Evolutionary conservation across 2,797 vertebrate species (phyloP).

Genomic region (Pagetopsis macropterus): DNA sequence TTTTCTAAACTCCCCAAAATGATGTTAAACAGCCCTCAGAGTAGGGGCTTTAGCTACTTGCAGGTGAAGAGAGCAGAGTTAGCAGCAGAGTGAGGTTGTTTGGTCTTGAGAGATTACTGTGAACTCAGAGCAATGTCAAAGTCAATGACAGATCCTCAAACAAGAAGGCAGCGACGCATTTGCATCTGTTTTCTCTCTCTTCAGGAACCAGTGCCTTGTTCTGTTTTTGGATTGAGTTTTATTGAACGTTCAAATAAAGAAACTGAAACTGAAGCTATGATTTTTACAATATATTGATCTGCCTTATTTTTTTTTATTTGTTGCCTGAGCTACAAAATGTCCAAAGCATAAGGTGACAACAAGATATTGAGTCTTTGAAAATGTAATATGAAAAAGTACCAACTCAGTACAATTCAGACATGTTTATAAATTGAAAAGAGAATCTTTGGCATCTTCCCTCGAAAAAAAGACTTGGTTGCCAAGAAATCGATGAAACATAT

Average conservation of each 20-base stretch:
- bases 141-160: neutral
- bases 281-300: neutral
- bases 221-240: neutral
- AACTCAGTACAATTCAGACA: no score
- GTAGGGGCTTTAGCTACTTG: neutral
- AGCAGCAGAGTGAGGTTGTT: neutral
- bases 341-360: no score
- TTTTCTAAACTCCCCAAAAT: neutral
- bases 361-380: no score
- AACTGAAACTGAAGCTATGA: neutral
- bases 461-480: no score
- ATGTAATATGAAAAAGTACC: no score
- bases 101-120: neutral
- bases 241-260: no score
- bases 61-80: neutral
- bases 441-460: no score
- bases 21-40: neutral
- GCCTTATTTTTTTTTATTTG: neutral
- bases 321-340: no score
- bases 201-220: neutral
- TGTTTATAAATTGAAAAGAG: no score
- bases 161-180: neutral
- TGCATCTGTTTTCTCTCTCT: neutral
- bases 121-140: neutral
- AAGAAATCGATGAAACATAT: no score